Base-by-base conservation (phyloP, 1,140 invertebrate genomes). In the Achroia grisella region DNA sequence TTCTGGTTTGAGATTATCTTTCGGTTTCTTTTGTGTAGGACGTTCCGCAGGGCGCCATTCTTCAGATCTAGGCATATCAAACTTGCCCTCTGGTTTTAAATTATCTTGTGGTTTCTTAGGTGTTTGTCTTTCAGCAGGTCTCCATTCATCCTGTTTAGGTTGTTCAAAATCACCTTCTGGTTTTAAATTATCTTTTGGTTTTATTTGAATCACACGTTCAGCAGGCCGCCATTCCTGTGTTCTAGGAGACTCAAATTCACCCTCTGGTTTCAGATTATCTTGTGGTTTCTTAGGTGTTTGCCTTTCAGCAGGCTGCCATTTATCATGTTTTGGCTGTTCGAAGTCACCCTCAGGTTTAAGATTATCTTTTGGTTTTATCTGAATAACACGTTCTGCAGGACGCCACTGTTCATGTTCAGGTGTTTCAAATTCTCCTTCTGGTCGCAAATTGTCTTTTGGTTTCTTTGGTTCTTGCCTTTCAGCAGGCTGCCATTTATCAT, bases 351-450 rank as follows among this genome's bases (percentile, higher is more conserved):
- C 87, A 37, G 86, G 77, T 42, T 68, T 76, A 0, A 90, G 57
- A 59, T 89, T 87, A 58, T 89, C 88, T 39, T 63, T 39, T 0
- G 83, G 85, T 47, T 70, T 83, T 12, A 77, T 76, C 33, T 54
- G 72, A 10, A 70, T 61, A 31, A 60, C 65, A 11, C 76, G 44
- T 42, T 87, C 79, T 6, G 67, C 71, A 8, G 75, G 75, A 1
- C 51, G 52, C 59, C 71, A 86, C 51, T 72, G 55, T 0, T 76
- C 73, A 46, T 85, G 82, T 28, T 87, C 84, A 0, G 83, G 87
- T 14, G 62, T 58, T 39, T 88, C 88, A 62, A 89, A 93, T 70
- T 91, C 89, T 12, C 91, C 91, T 62, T 92, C 91, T 10, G 86
- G 84, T 35, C 64, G 65, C 8, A 90, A 57, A 66, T 89, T 89